Conservation (phyloP, 2,888 invertebrate genomes). For the Graphium colonna region DNA sequence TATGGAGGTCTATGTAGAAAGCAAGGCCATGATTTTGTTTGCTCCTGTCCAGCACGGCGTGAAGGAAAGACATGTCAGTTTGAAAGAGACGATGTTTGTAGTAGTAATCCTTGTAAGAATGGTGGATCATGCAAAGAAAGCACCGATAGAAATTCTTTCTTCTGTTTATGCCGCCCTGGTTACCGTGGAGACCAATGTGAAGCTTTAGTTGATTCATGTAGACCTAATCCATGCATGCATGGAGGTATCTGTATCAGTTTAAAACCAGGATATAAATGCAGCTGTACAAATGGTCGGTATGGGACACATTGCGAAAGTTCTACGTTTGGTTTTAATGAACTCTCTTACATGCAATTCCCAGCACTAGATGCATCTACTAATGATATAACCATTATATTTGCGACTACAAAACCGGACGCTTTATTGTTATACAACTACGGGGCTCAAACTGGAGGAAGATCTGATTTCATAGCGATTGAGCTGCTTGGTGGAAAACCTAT, state of each 20-base stretch:
- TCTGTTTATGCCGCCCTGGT: slow-evolving; percentile 94
- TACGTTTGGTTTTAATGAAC: slow-evolving; percentile 92
- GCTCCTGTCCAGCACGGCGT: slow-evolving; percentile 87
- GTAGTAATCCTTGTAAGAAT: slow-evolving; percentile 92
- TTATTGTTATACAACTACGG: slow-evolving; percentile 96
- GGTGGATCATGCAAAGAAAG: slow-evolving; percentile 95
- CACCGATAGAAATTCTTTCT: slow-evolving; percentile 92
- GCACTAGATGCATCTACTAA: slow-evolving; percentile 93
- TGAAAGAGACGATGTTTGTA: slow-evolving; percentile 91
- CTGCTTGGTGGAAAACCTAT: slow-evolving; percentile 89
- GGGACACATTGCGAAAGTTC: slow-evolving; percentile 95
- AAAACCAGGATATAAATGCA: slow-evolving; percentile 92
- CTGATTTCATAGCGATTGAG: slow-evolving; percentile 96
- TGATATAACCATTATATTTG: slow-evolving; percentile 93
- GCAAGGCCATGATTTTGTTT: slow-evolving; percentile 91
- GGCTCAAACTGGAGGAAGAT: slow-evolving; percentile 91
- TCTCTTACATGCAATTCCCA: slow-evolving; percentile 94
- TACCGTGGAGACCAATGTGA: slow-evolving; percentile 96
- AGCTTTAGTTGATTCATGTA: slow-evolving; percentile 91
- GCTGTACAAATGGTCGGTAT: slow-evolving; percentile 92
- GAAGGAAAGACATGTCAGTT: slow-evolving; percentile 92
- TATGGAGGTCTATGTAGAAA: slow-evolving; percentile 91
- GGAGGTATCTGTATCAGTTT: slow-evolving; percentile 93
- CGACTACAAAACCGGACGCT: slow-evolving; percentile 92
- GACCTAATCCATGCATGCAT: slow-evolving; percentile 95